Conservation (phyloP, 2,797 vertebrate species). For the Helarctos malayanus region DNA sequence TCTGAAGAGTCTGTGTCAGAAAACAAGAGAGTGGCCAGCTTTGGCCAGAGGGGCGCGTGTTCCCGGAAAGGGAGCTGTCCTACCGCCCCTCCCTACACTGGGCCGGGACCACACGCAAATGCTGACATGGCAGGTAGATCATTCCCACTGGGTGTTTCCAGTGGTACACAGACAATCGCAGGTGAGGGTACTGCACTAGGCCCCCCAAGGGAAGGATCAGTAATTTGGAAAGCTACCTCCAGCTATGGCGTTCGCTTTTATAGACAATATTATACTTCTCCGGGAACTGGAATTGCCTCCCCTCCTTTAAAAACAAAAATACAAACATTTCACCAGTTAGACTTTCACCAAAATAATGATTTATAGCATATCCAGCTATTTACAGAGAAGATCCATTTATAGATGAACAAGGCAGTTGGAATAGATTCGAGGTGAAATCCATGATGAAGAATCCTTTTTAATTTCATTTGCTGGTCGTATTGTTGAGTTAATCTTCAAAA, state of each 20-base stretch:
- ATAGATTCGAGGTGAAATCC: conserved; percentile 24
- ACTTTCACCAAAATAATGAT: conserved; percentile 67
- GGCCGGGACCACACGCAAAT: background rate
- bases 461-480: background rate
- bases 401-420: background rate
- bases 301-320: background rate
- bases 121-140: background rate
- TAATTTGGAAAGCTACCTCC: background rate
- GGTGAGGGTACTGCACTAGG: background rate
- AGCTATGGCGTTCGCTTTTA: background rate
- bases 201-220: background rate
- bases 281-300: background rate
- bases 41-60: background rate
- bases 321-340: background rate
- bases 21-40: background rate
- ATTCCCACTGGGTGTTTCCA: background rate
- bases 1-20: background rate
- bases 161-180: too few relatives aligned
- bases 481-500: conserved; percentile 74
- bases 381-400: background rate
- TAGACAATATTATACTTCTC: background rate
- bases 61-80: background rate
- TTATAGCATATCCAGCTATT: conserved; percentile 43
- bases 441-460: conserved; percentile 9
- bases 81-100: accelerated